Percentiles rank a stretch among this genome's conserved stretches.
Conservation (phyloP, 2,797 vertebrate genomes). For the Valencia hispanica region DNA sequence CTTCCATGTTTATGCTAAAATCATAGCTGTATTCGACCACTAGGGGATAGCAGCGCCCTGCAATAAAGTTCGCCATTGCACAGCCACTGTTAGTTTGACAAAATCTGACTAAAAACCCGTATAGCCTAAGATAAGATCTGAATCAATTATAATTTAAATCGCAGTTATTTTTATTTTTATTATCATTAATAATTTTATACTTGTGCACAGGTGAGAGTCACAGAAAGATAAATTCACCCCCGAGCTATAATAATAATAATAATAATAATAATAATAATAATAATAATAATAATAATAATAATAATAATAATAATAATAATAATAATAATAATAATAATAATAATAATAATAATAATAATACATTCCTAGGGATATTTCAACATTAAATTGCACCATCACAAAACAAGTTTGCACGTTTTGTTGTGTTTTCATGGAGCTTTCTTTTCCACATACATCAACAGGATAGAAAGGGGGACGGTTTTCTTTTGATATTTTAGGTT, state of each 20-base stretch:
- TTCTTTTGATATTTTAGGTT: background rate
- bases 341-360: background rate
- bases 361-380: background rate
- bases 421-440: background rate
- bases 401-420: background rate
- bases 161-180: background rate
- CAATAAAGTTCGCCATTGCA: background rate
- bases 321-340: background rate
- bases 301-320: too few species aligned
- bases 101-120: background rate
- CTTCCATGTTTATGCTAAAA: background rate
- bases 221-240: background rate
- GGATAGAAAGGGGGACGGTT: background rate
- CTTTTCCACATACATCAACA: background rate
- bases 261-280: constrained; percentile 3
- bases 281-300: background rate
- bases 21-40: constrained; percentile 16
- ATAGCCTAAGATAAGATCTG: background rate
- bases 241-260: background rate
- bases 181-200: background rate
- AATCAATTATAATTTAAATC: background rate
- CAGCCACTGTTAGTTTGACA: background rate
- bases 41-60: constrained; percentile 47
- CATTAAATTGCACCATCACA: background rate
- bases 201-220: background rate